Conservation (phyloP, 53 echinoderm and acorn worm genomes). For the Hippasteria phrygiana region DNA sequence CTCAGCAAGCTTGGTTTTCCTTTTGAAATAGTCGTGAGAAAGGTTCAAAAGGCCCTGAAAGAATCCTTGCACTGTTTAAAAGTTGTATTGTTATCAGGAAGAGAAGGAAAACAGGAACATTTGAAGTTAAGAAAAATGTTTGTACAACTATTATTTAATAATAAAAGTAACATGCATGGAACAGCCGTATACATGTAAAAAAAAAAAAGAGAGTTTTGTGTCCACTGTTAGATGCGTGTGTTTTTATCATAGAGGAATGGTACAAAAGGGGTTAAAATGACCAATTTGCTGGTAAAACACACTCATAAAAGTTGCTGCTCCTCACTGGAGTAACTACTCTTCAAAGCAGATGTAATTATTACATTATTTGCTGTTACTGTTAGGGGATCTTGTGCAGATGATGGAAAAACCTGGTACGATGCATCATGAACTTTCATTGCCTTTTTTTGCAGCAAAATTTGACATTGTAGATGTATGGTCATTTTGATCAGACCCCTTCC, state of each 20-base stretch:
- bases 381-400: no score
- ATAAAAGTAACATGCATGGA: conserved; percentile 63
- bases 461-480: no score
- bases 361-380: no score
- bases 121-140: conserved; percentile 54
- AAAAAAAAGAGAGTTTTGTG: not conserved
- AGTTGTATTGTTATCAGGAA: conserved; percentile 54
- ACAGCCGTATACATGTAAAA: conserved; percentile 61
- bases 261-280: no score
- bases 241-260: not conserved
- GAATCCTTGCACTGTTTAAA: conserved; percentile 44
- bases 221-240: not conserved
- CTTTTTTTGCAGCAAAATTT: no score
- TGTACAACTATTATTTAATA: conserved; percentile 65
- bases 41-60: conserved; percentile 11
- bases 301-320: no score
- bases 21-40: conserved; percentile 35
- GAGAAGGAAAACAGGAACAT: conserved; percentile 30
- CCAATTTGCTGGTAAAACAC: no score
- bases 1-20: conserved; percentile 50
- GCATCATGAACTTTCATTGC: no score
- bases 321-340: no score
- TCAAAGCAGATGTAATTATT: no score
- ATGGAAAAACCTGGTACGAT: no score
- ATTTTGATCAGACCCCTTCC: no score